Evolutionary conservation across 2,113 vertebrate species (phyloP), one percentile per base, ranked within the genome.

Genomic region (Limnothrissa miodon): DNA sequence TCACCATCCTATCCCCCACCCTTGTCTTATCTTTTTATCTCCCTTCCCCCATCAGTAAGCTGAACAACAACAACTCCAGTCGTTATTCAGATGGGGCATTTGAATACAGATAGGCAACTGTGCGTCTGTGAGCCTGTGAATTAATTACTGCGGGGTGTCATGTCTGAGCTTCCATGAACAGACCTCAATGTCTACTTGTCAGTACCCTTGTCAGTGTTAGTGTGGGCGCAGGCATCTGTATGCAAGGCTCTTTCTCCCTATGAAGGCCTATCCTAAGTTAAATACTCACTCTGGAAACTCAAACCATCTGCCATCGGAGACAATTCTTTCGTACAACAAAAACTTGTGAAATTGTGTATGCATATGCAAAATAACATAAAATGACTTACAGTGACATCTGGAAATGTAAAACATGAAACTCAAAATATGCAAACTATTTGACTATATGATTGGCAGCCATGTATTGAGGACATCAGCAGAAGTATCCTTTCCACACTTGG

Each of bases 131-230:
- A 70, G 53, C 78, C 83, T 79, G 51, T 78, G 62, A 81, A 84
- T 84, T 80, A 53, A 84, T 79, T 78, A 83, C 83, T 84, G 62
- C 36, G 81, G 23, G 62, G 29, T 84, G 66, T 78, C 82, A 84
- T 82, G 85, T 56, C 83, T 82, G 78, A n/a, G 44, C 53, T 84
- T 84, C 81, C 53, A 53, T 44, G 80, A 44, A 25, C 15, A 74
- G 36, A 44, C 25, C 56, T 74, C 39, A 80, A 29, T 80, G 29
- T 70, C 33, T 39, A 78, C 25, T 11, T 80, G 36, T 53, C 11
- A 15, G 15, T 59, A 23, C n/a, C n/a, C n/a, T n/a, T n/a, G 42
- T 42, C 9, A 25, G n/a, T 70, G 62, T 33, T 70, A 29, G n/a
- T 66, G 59, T 25, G 59, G 59, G 59, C 29, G 59, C n/a, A 66